phyloP scores from a whole-genome alignment of 2,113 vertebrate genomes.

The Maccullochella peelii region DNA sequence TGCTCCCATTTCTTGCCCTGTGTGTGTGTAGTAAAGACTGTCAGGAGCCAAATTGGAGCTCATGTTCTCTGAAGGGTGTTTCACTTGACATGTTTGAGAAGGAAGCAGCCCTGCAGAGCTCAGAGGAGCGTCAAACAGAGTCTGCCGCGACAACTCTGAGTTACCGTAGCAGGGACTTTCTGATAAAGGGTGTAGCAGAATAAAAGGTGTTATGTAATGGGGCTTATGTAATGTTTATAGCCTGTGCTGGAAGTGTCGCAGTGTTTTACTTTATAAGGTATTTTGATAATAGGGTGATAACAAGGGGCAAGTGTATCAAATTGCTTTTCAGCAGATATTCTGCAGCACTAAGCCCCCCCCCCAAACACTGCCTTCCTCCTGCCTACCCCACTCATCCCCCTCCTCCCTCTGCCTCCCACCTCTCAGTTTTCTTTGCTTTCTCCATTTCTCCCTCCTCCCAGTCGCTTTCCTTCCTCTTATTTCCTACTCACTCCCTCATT shows the following conservation, averaged over 20 bases:
- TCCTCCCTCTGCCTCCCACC: not conserved
- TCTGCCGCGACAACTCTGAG: not conserved
- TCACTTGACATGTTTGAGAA: slow-evolving; percentile 41
- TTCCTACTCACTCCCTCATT: slow-evolving; percentile 36
- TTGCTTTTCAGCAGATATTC: slow-evolving; percentile 38
- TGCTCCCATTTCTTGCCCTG: slow-evolving; percentile 20
- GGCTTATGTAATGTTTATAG: slow-evolving; percentile 65
- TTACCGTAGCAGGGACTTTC: not conserved
- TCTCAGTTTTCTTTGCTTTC: slow-evolving; percentile 13
- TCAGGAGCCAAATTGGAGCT: slow-evolving; percentile 35
- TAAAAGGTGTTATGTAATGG: slow-evolving; percentile 59
- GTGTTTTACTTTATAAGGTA: slow-evolving; percentile 52
- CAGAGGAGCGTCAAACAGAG: slow-evolving; percentile 36
- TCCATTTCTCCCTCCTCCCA: not conserved
- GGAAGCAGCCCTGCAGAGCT: slow-evolving; percentile 21
- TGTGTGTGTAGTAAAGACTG: not conserved
- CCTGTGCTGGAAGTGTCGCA: slow-evolving; percentile 42
- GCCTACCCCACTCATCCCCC: not conserved
- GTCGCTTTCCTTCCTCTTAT: not conserved
- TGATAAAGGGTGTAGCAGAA: slow-evolving; percentile 38
- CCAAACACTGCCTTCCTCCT: slow-evolving; percentile 24
- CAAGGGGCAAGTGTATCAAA: slow-evolving; percentile 50
- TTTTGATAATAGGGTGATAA: slow-evolving; percentile 64
- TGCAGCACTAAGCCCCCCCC: slow-evolving; percentile 43
- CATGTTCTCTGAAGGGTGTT: slow-evolving; percentile 23